Evolutionary conservation across 2,888 invertebrate genomes (phyloP).

Genomic region (Prosapia bicincta): DNA sequence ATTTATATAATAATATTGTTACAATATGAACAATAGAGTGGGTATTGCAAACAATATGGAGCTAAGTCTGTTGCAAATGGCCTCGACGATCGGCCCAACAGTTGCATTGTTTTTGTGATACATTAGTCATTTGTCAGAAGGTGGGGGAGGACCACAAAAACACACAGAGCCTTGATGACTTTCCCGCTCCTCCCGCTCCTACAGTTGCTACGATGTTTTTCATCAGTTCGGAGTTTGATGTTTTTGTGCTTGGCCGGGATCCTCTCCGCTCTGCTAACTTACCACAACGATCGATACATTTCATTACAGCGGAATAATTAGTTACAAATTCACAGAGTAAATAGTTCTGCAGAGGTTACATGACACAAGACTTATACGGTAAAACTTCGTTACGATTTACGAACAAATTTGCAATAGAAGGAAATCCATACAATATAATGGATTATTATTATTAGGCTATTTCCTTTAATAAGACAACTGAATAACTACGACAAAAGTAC

Average conservation of each 20-base stretch:
- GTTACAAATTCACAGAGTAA: neutral
- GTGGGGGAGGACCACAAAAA: conserved; percentile 4
- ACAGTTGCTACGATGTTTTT: conserved; percentile 15
- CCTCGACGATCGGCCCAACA: neutral
- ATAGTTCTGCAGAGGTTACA: neutral
- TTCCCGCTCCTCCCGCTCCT: neutral
- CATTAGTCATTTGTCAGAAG: conserved; percentile 21
- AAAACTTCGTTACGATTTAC: neutral
- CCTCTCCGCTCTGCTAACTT: neutral
- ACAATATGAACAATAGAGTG: neutral
- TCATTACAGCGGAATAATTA: neutral
- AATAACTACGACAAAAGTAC: too few species aligned
- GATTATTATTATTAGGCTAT: too few species aligned
- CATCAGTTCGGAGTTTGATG: conserved; percentile 4
- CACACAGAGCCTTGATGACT: neutral
- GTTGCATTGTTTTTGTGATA: conserved; percentile 17
- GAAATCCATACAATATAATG: too few species aligned
- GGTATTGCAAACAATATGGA: too few species aligned
- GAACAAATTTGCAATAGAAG: too few species aligned
- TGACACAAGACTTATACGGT: neutral
- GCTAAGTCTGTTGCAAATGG: neutral
- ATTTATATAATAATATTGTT: too few species aligned
- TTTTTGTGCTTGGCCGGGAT: conserved; percentile 24
- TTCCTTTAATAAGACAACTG: too few species aligned
- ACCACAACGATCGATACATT: neutral